A percentile compares a stretch with the other conserved stretches of the same genome.
phyloP scores from a whole-genome alignment of 2,113 vertebrate species.

The Raphicerus campestris region DNA sequence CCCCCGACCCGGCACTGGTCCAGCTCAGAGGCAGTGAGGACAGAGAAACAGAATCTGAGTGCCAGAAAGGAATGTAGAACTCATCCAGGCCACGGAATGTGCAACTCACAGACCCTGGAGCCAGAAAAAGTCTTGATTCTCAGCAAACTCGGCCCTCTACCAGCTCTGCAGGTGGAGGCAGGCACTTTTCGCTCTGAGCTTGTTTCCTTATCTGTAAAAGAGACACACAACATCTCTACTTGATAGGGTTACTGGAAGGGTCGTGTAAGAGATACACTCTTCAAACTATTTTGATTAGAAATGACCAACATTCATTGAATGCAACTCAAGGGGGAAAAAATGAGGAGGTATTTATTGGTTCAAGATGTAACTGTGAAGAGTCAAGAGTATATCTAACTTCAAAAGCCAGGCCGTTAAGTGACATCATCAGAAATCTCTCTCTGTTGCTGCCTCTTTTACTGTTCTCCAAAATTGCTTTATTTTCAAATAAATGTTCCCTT shows the following conservation, averaged over 20 bases:
- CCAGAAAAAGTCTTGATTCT: background rate
- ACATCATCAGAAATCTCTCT: background rate
- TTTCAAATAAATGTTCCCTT: background rate
- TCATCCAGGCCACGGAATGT: background rate
- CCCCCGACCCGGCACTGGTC: background rate
- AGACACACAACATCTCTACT: background rate
- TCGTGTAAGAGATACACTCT: background rate
- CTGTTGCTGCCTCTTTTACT: background rate
- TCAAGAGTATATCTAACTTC: background rate
- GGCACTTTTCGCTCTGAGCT: background rate
- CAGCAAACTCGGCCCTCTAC: background rate
- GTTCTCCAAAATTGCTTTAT: background rate
- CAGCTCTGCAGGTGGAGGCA: background rate
- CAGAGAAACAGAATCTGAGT: background rate
- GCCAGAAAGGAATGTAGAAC: background rate
- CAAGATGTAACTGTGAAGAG: background rate
- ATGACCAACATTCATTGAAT: background rate
- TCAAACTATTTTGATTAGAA: background rate
- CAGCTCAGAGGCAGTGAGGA: constrained; percentile 7
- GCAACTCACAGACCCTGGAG: background rate
- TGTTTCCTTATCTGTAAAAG: background rate
- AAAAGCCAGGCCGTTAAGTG: background rate
- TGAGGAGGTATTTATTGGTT: background rate
- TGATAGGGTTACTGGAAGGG: background rate
- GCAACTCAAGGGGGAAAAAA: background rate